Conservation (phyloP, 2,888 invertebrate genomes). For the Antitype chi region DNA sequence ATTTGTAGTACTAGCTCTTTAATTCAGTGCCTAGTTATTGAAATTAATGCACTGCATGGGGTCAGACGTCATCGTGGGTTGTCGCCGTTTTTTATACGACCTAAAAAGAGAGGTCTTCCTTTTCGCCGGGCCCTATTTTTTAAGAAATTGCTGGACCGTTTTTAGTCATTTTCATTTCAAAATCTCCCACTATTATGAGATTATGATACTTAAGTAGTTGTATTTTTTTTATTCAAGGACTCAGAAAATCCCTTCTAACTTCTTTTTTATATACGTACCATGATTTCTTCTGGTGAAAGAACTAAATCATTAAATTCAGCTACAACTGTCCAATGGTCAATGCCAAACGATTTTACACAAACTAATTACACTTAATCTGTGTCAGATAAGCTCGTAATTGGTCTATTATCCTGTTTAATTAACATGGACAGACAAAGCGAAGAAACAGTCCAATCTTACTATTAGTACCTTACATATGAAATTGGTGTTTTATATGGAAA, state of each 20-base stretch:
- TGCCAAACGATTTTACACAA: slow-evolving; percentile 10
- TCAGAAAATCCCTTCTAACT: not conserved
- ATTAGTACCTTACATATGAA: not conserved
- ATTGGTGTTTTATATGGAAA: too few species aligned
- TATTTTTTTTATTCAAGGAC: not conserved
- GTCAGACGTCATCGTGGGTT: not conserved
- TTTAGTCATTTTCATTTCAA: too few species aligned
- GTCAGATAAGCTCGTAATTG: slow-evolving; percentile 23
- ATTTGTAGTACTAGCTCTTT: slow-evolving; percentile 40
- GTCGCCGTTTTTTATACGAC: slow-evolving; percentile 9
- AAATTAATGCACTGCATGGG: slow-evolving; percentile 30
- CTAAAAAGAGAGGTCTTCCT: not conserved
- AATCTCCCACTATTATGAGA: not conserved
- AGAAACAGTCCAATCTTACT: not conserved
- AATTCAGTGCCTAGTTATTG: slow-evolving; percentile 39
- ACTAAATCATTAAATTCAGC: slow-evolving; percentile 6
- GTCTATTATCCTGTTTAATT: slow-evolving; percentile 2
- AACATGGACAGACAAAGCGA: slow-evolving; percentile 4
- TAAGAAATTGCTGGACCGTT: too few species aligned
- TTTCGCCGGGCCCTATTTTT: not conserved
- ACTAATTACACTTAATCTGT: slow-evolving; percentile 25
- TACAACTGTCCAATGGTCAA: slow-evolving; percentile 9
- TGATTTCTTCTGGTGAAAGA: not conserved
- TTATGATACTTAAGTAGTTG: not conserved
- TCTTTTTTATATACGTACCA: not conserved